Evolutionary conservation across 2,888 invertebrate genomes (phyloP).

Genomic region (Dastarcus helophoroides): DNA sequence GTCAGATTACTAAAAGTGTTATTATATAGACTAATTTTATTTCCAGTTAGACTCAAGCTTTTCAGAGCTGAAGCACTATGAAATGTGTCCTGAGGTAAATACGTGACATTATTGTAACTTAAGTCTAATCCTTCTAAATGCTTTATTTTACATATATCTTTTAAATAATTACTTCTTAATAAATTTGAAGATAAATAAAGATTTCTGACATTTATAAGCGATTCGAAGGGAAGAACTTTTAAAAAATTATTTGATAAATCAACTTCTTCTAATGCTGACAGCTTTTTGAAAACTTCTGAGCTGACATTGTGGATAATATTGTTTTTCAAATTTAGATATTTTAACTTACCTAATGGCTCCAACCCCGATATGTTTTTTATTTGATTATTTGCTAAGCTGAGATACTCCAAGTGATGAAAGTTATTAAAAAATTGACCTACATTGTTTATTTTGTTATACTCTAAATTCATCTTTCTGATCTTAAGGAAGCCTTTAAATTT

Average conservation of each 20-base stretch:
- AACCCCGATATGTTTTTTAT: conserved; percentile 14
- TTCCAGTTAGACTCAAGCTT: conserved; percentile 18
- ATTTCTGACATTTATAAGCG: conserved; percentile 3
- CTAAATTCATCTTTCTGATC: too few relatives aligned
- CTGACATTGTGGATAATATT: conserved; percentile 9
- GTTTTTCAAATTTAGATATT: conserved; percentile 12
- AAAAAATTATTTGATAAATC: conserved; percentile 11
- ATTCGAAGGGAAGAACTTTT: conserved; percentile 7
- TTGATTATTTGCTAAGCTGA: conserved; percentile 20
- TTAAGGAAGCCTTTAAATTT: too few relatives aligned
- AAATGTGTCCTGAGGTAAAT: conserved; percentile 7
- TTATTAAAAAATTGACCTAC: too few relatives aligned
- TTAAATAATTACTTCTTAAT: conserved; percentile 7
- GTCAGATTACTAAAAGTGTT: conserved; percentile 18
- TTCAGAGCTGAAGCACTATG: conserved; percentile 15
- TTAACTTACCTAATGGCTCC: conserved; percentile 10
- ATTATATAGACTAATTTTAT: conserved; percentile 18
- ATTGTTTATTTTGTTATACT: too few relatives aligned
- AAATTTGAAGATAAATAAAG: conserved; percentile 6
- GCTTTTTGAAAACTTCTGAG: conserved; percentile 7
- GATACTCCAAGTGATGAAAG: conserved; percentile 14
- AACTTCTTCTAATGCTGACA: conserved; percentile 9
- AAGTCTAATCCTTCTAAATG: conserved; percentile 23
- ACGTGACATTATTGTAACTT: conserved; percentile 19
- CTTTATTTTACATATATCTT: conserved; percentile 11